Evolutionary conservation across 2,113 vertebrate genomes (phyloP).

Genomic region (Platysternon megacephalum): DNA sequence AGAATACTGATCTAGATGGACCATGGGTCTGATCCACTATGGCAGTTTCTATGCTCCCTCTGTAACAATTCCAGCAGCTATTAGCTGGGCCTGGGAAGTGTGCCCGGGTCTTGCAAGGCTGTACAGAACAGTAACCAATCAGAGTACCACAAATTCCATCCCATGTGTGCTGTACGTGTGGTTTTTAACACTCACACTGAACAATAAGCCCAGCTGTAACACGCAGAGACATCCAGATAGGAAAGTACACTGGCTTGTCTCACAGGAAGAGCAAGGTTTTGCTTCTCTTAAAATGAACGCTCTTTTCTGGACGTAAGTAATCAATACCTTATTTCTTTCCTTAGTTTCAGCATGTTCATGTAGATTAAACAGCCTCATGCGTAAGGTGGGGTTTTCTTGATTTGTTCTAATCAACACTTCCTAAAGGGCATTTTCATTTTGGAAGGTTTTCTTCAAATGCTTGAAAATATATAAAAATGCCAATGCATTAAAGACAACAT

Average conservation of each 20-base stretch:
- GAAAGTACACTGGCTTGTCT: neutral
- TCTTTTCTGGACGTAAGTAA: neutral
- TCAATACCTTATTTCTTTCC: neutral
- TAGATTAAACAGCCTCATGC: neutral
- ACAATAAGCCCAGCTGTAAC: neutral
- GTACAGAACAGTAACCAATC: rapidly evolving
- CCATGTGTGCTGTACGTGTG: neutral
- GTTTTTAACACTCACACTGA: neutral
- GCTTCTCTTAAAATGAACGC: neutral
- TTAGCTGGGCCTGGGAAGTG: neutral
- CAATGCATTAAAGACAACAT: neutral
- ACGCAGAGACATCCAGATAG: neutral
- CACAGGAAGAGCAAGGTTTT: neutral
- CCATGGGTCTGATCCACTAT: neutral
- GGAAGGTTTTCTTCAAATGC: neutral
- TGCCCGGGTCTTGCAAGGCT: neutral
- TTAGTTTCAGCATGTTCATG: neutral
- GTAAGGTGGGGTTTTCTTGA: neutral
- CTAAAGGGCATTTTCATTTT: neutral
- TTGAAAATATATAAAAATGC: neutral
- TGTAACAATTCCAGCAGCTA: neutral
- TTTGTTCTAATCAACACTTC: neutral
- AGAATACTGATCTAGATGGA: neutral
- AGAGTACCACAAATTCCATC: neutral
- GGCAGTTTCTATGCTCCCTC: rapidly evolving